Evolutionary conservation across 1,140 invertebrate species (phyloP).

Genomic region (Camponotus vicinus): DNA sequence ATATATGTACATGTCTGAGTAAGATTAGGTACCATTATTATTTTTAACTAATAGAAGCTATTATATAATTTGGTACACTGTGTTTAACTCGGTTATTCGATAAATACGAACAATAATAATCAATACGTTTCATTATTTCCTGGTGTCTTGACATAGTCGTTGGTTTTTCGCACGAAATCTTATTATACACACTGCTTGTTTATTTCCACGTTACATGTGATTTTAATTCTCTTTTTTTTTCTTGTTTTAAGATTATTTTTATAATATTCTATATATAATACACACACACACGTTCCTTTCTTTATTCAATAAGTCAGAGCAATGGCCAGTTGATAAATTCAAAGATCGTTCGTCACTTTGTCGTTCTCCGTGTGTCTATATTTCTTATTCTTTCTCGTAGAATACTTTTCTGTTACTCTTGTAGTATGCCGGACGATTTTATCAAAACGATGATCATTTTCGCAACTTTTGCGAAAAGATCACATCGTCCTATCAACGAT

Average conservation of each 20-base stretch:
- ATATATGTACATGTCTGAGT: slow-evolving; percentile 82
- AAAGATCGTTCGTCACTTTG: slow-evolving; percentile 60
- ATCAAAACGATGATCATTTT: slow-evolving; percentile 40
- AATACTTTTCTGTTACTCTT: slow-evolving; percentile 24
- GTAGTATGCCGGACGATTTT: slow-evolving; percentile 27
- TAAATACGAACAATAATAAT: slow-evolving; percentile 76
- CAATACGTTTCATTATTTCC: slow-evolving; percentile 73
- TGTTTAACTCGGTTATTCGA: slow-evolving; percentile 74
- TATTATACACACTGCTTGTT: slow-evolving; percentile 71
- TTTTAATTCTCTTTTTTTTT: slow-evolving; percentile 64
- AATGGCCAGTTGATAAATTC: slow-evolving; percentile 77
- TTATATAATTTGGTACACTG: slow-evolving; percentile 79
- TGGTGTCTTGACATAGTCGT: slow-evolving; percentile 75
- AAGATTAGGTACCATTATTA: slow-evolving; percentile 82
- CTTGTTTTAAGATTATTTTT: slow-evolving; percentile 73
- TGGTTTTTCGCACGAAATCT: slow-evolving; percentile 69
- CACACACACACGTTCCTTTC: slow-evolving; percentile 63
- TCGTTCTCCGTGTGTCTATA: slow-evolving; percentile 21
- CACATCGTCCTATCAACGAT: slow-evolving; percentile 72
- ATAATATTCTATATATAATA: slow-evolving; percentile 77
- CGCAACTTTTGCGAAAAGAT: slow-evolving; percentile 66
- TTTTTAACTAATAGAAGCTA: slow-evolving; percentile 78
- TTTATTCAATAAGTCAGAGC: slow-evolving; percentile 79
- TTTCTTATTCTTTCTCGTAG: slow-evolving; percentile 44
- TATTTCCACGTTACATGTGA: slow-evolving; percentile 68